Evolutionary conservation across 2,113 vertebrate species (phyloP).

Genomic region (Gasterosteus aculeatus): DNA sequence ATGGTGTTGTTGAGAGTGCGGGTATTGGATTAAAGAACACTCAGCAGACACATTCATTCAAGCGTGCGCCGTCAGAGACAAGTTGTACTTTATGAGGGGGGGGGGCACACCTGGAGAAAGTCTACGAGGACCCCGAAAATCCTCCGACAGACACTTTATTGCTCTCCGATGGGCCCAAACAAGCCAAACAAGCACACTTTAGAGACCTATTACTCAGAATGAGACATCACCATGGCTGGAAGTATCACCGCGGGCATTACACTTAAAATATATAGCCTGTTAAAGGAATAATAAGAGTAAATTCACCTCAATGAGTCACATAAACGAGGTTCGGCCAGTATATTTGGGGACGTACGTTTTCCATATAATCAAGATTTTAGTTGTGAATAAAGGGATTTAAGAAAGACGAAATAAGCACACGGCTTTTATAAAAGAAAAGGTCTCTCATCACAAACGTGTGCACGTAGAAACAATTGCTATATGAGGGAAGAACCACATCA

Average conservation of each 20-base stretch:
- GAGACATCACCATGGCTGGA: slow-evolving; percentile 71
- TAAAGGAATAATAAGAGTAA: slow-evolving; percentile 51
- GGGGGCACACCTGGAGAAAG: slow-evolving; percentile 78
- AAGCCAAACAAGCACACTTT: slow-evolving; percentile 80
- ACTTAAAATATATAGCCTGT: slow-evolving; percentile 50
- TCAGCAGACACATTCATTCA: slow-evolving; percentile 51
- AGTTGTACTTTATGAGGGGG: slow-evolving; percentile 70
- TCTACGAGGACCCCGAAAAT: slow-evolving; percentile 73
- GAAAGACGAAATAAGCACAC: background rate
- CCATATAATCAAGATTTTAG: background rate
- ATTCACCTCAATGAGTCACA: slow-evolving; percentile 25
- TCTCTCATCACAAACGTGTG: background rate
- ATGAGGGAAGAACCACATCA: background rate
- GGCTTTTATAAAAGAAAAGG: background rate
- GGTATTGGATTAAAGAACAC: slow-evolving; percentile 39
- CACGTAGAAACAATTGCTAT: background rate
- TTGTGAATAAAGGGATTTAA: background rate
- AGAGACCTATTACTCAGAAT: slow-evolving; percentile 81
- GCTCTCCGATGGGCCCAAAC: slow-evolving; percentile 74
- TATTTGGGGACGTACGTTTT: background rate
- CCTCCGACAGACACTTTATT: slow-evolving; percentile 78
- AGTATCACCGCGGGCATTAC: slow-evolving; percentile 47
- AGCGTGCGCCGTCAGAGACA: slow-evolving; percentile 46
- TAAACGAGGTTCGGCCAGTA: background rate
- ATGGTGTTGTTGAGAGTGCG: slow-evolving; percentile 8